Conservation (phyloP, 2,797 vertebrate genomes). For the Tadarida brasiliensis region DNA sequence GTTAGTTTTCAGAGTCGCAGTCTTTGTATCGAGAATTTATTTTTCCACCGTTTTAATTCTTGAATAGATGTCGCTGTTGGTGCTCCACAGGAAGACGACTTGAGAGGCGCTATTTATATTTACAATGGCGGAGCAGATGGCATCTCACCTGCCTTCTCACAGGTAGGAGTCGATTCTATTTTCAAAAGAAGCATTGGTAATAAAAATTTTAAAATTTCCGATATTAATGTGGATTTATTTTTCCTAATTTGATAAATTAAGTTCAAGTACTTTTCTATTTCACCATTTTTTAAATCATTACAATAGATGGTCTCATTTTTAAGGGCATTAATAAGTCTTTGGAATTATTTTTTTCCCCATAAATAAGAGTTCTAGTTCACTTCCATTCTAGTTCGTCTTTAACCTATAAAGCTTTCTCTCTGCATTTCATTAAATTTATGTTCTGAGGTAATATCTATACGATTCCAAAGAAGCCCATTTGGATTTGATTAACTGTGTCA, state of each 20-base stretch:
- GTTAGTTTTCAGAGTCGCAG: slow-evolving; percentile 36
- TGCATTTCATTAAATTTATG: background rate
- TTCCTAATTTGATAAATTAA: slow-evolving; percentile 12
- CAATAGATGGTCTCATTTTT: background rate
- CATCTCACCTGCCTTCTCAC: slow-evolving; percentile 93
- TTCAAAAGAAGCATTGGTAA: background rate
- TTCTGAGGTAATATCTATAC: background rate
- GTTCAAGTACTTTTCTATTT: slow-evolving; percentile 35
- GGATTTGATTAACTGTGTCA: background rate
- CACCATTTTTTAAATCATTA: background rate
- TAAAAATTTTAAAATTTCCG: background rate
- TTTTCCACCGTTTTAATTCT: slow-evolving; percentile 77
- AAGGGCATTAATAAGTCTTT: background rate
- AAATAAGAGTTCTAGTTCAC: background rate
- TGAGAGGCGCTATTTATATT: slow-evolving; percentile 95
- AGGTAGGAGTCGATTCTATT: slow-evolving; percentile 87
- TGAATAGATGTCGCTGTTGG: slow-evolving; percentile 95
- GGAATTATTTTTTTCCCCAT: background rate
- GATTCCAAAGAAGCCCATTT: background rate
- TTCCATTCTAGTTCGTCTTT: background rate
- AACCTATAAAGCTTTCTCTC: background rate
- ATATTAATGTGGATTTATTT: background rate
- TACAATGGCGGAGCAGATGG: slow-evolving; percentile 96
- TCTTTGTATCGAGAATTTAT: slow-evolving; percentile 17
- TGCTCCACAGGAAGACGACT: slow-evolving; percentile 96